Base-by-base conservation (phyloP, 2,797 vertebrate genomes). In the Falco cherrug region DNA sequence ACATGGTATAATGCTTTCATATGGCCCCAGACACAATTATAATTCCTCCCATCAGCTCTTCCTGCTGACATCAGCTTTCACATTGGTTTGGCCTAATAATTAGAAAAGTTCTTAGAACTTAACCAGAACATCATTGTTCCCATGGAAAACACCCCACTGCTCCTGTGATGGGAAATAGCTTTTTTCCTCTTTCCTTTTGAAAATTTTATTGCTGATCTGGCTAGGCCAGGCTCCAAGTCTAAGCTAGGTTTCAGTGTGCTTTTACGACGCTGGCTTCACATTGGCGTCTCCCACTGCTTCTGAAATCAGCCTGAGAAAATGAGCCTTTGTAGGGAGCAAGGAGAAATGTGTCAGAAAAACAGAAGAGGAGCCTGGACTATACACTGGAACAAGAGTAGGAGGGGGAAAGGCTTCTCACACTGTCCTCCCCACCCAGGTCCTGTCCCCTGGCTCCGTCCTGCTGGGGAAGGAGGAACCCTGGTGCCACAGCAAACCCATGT, bases 41-140 rank as follows among this genome's bases (percentile, higher is more conserved):
- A 97, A 95, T 97, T 97, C 97, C 90, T 96, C 93, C 90, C 93
- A 75, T 97, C 93, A 93, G 88, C 86, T 96, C 93, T 92, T 96
- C 96, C 95, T 91, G 97, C 95, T 97, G 97, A 95, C 94, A 93
- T 95, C 96, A 96, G 96, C 94, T 85, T 95, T 97, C 92, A 95
- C 94, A 93, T 95, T 93, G 93, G 93, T 87, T 97, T 95, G 95
- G 94, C 96, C 93, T 97, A 96, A 97, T 97, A 95, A 97, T 96
- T 96, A 97, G 89, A 92, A 75, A 95, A 96, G 92, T 96, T 96
- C 94, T 97, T 96, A 97, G 97, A 95, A 96, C 92, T 94, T 95
- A 96, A 97, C 96, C 95, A 97, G 95, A 94, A 96, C 92, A 91
- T 95, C 95, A 87, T 92, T 97, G 94, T 96, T 97, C 97, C 96